Evolutionary conservation across 2,888 invertebrate genomes (phyloP).

Genomic region (Podabrus alpinus): DNA sequence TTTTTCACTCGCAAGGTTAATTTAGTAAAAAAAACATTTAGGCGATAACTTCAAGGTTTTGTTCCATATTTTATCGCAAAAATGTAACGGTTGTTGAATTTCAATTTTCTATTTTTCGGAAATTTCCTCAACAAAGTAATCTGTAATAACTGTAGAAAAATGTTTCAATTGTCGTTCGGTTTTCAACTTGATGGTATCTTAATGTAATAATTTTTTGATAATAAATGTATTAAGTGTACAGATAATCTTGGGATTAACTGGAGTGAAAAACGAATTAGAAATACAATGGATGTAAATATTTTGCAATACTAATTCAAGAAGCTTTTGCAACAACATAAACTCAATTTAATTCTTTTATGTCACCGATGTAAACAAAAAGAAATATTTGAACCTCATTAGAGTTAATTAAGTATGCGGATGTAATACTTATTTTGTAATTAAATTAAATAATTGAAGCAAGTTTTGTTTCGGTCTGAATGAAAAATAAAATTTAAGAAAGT

Average conservation of each 20-base stretch:
- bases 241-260: neutral
- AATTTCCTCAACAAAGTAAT: neutral
- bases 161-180: neutral
- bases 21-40: neutral
- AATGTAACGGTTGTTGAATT: too few species aligned
- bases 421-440: constrained; percentile 7
- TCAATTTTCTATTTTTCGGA: neutral
- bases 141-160: neutral
- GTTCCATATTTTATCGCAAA: neutral
- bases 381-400: neutral
- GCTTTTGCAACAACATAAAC: neutral
- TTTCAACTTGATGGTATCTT: neutral
- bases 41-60: neutral
- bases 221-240: neutral
- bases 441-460: constrained; percentile 5
- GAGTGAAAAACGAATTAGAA: neutral
- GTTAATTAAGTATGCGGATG: neutral
- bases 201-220: neutral
- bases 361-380: neutral
- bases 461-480: constrained; percentile 6
- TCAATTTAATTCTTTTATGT: neutral
- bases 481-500: neutral
- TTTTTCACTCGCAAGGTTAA: neutral
- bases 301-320: neutral
- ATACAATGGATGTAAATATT: neutral